phyloP scores from a whole-genome alignment of 2,113 vertebrate species.

The Cygnus atratus region DNA sequence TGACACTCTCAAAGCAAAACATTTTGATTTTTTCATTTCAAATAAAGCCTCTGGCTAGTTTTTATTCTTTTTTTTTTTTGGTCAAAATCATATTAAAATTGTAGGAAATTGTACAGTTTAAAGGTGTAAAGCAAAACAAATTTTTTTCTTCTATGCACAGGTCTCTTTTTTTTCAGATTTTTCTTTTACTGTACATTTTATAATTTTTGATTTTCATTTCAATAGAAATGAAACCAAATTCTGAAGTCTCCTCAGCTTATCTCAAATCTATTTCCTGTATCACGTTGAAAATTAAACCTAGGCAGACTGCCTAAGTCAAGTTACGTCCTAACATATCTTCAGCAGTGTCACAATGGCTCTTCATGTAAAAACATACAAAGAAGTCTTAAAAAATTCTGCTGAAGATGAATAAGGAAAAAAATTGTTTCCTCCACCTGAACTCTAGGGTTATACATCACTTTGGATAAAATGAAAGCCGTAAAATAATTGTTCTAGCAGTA shows the following conservation, averaged over 20 bases:
- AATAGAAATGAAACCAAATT: neutral
- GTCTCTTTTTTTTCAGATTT: neutral
- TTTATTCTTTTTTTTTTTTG: neutral
- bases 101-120: neutral
- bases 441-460: neutral
- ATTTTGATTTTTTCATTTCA: neutral
- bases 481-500: neutral
- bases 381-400: neutral
- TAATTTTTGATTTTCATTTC: neutral
- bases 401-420: neutral
- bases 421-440: neutral
- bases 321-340: neutral
- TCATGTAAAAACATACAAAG: neutral
- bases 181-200: neutral
- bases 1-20: accelerated
- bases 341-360: neutral
- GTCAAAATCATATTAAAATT: neutral
- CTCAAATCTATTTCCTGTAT: neutral
- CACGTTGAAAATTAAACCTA: neutral
- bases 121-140: neutral
- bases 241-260: neutral
- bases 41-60: neutral
- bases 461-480: neutral
- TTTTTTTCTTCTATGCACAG: accelerated
- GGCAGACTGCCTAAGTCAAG: neutral